Evolutionary conservation across 2,113 vertebrate genomes (phyloP).

Genomic region (Gallinago paraguaiae): DNA sequence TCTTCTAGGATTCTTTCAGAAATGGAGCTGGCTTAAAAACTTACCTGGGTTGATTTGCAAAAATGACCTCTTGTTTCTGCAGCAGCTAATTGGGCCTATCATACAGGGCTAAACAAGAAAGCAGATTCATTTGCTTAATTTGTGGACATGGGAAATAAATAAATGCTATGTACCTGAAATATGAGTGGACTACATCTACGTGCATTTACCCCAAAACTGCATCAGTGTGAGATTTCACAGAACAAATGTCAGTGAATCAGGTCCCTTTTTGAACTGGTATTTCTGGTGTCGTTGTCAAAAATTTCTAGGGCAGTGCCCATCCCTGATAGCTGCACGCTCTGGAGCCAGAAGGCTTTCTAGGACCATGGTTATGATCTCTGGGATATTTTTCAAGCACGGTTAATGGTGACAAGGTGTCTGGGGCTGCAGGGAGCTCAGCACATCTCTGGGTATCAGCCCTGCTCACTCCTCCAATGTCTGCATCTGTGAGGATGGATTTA

Average conservation of each 20-base stretch:
- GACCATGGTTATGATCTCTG: background rate
- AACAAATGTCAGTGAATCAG: background rate
- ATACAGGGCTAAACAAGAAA: background rate
- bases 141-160: background rate
- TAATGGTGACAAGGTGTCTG: background rate
- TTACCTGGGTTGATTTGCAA: fast-evolving
- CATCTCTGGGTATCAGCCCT: background rate
- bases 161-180: background rate
- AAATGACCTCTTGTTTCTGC: background rate
- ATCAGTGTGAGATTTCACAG: background rate
- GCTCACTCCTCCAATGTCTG: background rate
- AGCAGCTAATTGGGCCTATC: background rate
- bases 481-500: background rate
- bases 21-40: background rate
- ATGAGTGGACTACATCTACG: background rate
- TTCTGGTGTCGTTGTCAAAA: background rate
- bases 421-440: background rate
- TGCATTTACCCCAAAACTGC: background rate
- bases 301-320: background rate
- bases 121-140: background rate
- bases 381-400: background rate
- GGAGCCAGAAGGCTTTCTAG: background rate
- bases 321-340: background rate
- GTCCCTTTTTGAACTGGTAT: background rate
- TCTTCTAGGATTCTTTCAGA: background rate